Evolutionary conservation across 2,113 vertebrate genomes (phyloP).

Genomic region (Myotis yumanensis): DNA sequence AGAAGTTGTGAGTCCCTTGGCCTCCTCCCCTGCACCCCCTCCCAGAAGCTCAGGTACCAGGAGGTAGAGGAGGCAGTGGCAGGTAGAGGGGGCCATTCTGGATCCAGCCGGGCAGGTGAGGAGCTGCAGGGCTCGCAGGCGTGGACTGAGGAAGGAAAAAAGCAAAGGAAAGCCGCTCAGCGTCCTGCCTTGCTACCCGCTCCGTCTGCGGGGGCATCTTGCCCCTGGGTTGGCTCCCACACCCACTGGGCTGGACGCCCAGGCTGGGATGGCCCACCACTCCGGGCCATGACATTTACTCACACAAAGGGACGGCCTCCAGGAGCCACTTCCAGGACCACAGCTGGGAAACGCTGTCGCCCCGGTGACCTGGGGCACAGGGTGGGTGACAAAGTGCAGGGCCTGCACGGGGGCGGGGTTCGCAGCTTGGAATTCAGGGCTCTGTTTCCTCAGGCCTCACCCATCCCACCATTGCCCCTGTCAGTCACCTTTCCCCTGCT

Average conservation of each 20-base stretch:
- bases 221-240: neutral
- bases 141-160: neutral
- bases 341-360: neutral
- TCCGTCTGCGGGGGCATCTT: neutral
- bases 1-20: neutral
- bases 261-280: neutral
- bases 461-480: neutral
- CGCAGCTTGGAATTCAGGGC: neutral
- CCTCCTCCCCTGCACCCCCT: neutral
- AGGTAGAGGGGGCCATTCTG: neutral
- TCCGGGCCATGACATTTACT: slow-evolving; percentile 44
- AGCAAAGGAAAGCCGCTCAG: neutral
- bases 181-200: neutral
- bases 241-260: neutral
- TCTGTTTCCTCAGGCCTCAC: neutral
- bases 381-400: neutral
- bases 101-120: neutral
- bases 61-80: neutral
- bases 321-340: neutral
- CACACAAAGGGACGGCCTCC: slow-evolving; percentile 46
- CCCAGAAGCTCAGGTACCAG: slow-evolving; percentile 39
- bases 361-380: neutral
- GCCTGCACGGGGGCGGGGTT: neutral
- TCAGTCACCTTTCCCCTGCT: neutral
- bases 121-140: neutral